Evolutionary conservation across 2,888 invertebrate species (phyloP), one percentile per base, ranked within the genome.

Genomic region (Cotesia congregata): DNA sequence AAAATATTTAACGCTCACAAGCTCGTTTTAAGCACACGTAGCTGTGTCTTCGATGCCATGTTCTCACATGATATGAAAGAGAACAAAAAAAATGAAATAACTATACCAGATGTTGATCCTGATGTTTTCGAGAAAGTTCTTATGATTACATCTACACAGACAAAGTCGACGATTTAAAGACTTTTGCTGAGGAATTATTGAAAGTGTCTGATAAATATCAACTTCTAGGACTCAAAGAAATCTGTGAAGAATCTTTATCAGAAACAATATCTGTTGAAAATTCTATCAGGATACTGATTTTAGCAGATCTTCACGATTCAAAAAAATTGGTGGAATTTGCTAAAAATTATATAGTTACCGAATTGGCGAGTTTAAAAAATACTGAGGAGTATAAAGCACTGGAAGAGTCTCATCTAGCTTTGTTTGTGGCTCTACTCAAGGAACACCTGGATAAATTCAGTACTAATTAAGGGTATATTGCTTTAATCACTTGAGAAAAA

Each of bases 131-230:
- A 69, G 5, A 12, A 75, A 15, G 1, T 75, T 1, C 17, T 75
- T 39, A n/a, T n/a, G n/a, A n/a, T 3, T 75, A 17, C 17, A 61
- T 75, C 12, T 75, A 75, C 50, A 62, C 38, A 0, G 67, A 69
- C 39, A 12, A 75, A 40, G 68, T 39, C 7, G 17, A 17, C 9
- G 15, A 60, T 38, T 0, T 68, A 6, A 41, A 68, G 5, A 6
- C n/a, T 7, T 4, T 62, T 9, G 15, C 64, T 30, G 39, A 39
- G 1, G n/a, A 61, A 4, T 62, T 75, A 38, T 20, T 75, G 9
- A 4, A 15, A 9, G 69, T 20, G 15, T 68, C 74, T 1, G 64
- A 75, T 12, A 69, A 39, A 41, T 75, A 61, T 60, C 5, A 9
- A 9, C 6, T 75, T 9, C 40, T 40, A 0, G 1, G 17, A 15